Evolutionary conservation across 2,113 vertebrate genomes (phyloP).

Genomic region (Miniopterus natalensis): DNA sequence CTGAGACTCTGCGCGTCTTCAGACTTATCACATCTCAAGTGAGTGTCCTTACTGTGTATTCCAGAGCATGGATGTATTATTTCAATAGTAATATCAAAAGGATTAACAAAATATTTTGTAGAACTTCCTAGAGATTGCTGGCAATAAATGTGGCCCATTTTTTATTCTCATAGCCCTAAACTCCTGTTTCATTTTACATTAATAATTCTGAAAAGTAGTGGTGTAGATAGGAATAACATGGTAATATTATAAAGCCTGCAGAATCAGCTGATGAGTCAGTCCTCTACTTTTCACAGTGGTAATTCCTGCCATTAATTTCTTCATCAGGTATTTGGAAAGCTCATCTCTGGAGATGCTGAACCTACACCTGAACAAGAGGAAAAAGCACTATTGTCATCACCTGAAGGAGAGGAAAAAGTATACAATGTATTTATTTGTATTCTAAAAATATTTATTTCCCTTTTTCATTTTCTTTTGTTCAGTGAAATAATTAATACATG

Average conservation of each 20-base stretch:
- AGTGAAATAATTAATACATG: conserved; percentile 32
- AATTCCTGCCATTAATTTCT: background rate
- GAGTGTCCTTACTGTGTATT: background rate
- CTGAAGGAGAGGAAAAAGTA: conserved; percentile 99
- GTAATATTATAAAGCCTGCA: background rate
- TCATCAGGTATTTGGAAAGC: conserved; percentile 97
- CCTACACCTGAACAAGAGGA: conserved; percentile 99
- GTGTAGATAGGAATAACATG: background rate
- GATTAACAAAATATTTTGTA: background rate
- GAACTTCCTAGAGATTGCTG: background rate
- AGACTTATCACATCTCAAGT: conserved; percentile 99
- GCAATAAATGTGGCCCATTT: background rate
- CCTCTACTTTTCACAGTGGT: background rate
- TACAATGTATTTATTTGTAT: conserved; percentile 92
- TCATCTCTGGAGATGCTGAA: conserved; percentile 98
- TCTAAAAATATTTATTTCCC: conserved; percentile 84
- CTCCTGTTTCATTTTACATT: background rate
- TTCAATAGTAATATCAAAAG: background rate
- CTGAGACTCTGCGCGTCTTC: conserved; percentile 97
- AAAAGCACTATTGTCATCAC: conserved; percentile 97
- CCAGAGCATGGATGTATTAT: background rate
- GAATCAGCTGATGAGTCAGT: background rate
- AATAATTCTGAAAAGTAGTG: background rate
- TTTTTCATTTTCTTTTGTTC: conserved; percentile 56
- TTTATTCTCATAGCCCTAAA: background rate